Evolutionary conservation across 2,888 invertebrate species (phyloP).

Genomic region (Dione juno): DNA sequence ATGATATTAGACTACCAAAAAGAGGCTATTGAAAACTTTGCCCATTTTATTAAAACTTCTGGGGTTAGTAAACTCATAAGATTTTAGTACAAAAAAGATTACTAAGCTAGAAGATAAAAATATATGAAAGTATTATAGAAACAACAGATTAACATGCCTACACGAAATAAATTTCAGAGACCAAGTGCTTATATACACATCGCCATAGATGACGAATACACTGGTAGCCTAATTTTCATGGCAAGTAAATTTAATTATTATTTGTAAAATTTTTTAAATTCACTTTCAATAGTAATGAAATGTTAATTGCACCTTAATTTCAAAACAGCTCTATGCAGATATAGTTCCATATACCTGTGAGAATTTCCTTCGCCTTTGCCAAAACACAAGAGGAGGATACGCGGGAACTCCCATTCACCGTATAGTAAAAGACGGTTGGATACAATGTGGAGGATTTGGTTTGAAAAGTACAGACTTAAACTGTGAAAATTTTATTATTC

Average conservation of each 20-base stretch:
- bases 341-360: constrained; percentile 83
- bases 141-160: neutral
- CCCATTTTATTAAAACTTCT: constrained; percentile 68
- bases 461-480: constrained; percentile 68
- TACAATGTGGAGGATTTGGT: constrained; percentile 86
- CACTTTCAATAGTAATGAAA: neutral
- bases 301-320: neutral
- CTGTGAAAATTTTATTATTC: constrained; percentile 87
- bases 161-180: constrained; percentile 73
- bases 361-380: constrained; percentile 83
- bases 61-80: constrained; percentile 61
- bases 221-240: constrained; percentile 84
- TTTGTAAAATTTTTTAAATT: neutral
- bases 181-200: constrained; percentile 82
- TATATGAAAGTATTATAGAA: neutral
- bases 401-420: constrained; percentile 85
- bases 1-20: constrained; percentile 73
- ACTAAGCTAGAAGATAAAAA: neutral
- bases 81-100: no score
- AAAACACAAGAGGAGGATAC: constrained; percentile 74
- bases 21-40: constrained; percentile 70
- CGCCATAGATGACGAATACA: constrained; percentile 65
- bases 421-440: constrained; percentile 87
- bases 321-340: constrained; percentile 83
- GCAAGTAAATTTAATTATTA: no score